phyloP scores from a whole-genome alignment of 1,140 invertebrate genomes.

The Trichogramma pretiosum region DNA sequence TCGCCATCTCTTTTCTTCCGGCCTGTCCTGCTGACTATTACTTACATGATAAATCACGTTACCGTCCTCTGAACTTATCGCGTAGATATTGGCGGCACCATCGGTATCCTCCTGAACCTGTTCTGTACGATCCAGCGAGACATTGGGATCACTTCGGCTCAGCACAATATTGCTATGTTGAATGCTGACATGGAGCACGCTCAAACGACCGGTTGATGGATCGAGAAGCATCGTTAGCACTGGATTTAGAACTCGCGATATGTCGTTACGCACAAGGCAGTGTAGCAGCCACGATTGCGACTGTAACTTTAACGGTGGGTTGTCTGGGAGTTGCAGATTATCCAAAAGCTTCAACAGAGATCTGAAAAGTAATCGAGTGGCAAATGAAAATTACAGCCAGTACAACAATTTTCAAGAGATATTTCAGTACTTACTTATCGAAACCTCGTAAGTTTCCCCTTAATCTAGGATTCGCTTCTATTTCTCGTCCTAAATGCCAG shows the following conservation, averaged over 20 bases:
- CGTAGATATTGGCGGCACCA: constrained; percentile 63
- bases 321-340: constrained; percentile 60
- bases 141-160: constrained; percentile 37
- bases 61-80: constrained; percentile 77
- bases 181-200: constrained; percentile 75
- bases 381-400: neutral
- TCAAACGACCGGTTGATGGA: constrained; percentile 74
- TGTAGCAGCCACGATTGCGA: constrained; percentile 67
- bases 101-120: constrained; percentile 40
- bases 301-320: constrained; percentile 59
- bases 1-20: constrained; percentile 22
- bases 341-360: constrained; percentile 71
- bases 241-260: constrained; percentile 70
- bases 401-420: neutral
- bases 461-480: constrained; percentile 40
- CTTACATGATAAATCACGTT: constrained; percentile 79
- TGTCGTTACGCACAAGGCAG: constrained; percentile 65
- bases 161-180: constrained; percentile 54
- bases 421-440: constrained; percentile 37
- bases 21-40: constrained; percentile 37
- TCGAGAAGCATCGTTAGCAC: constrained; percentile 70
- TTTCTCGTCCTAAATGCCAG: constrained; percentile 72
- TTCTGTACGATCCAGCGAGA: constrained; percentile 36
- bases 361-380: constrained; percentile 30
- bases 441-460: constrained; percentile 44